These are phyloP conservation scores for Erethizon dorsatum DNA, from an alignment of 2,797 vertebrate genomes.

Conservation along the genomic window DNA sequence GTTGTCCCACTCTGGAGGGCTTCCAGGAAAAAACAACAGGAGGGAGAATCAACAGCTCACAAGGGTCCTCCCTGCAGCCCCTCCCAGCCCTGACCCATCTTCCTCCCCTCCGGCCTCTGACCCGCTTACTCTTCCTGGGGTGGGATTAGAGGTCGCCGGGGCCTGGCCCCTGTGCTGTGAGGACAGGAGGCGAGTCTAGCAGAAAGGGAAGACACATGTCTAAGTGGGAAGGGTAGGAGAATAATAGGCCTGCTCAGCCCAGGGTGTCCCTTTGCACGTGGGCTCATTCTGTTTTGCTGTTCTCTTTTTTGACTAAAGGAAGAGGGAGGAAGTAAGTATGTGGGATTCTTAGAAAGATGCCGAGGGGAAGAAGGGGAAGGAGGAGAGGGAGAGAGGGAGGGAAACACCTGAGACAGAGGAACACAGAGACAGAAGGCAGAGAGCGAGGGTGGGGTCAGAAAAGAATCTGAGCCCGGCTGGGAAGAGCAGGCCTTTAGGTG, in stretches of 20 bases:
- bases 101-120: not conserved
- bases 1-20: not conserved
- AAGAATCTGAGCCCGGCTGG: not conserved
- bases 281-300: not conserved
- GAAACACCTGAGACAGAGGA: not conserved
- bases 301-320: not conserved
- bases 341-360: not conserved
- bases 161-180: not conserved
- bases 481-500: not conserved
- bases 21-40: not conserved
- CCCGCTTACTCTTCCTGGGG: not conserved
- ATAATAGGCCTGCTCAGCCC: not conserved
- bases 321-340: not conserved
- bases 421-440: not conserved
- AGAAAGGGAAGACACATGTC: not conserved
- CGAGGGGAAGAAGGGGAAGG: not conserved
- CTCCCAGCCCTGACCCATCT: not conserved
- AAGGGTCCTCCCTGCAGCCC: not conserved
- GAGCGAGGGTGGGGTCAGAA: fast-evolving
- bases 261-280: not conserved
- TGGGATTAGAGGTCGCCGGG: not conserved
- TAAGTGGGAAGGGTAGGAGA: not conserved
- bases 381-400: not conserved
- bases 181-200: not conserved
- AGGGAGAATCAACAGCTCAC: not conserved